These are phyloP conservation scores for Drosophila emarginata DNA, from an alignment of 2,888 invertebrate species.

Conservation along the genomic window DNA sequence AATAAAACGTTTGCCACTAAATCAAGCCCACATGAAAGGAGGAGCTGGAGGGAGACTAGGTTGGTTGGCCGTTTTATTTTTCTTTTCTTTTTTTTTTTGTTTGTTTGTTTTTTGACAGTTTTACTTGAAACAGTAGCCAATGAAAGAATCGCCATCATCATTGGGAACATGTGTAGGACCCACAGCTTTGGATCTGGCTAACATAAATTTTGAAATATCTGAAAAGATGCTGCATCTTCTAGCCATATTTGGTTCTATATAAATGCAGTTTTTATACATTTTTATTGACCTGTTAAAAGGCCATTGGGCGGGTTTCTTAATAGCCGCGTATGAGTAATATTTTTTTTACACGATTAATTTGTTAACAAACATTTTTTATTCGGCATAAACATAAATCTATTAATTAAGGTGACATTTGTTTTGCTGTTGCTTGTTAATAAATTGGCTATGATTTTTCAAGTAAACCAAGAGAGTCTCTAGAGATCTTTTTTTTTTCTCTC, in stretches of 20 bases:
- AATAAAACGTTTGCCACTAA: conserved; percentile 57
- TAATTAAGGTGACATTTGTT: conserved; percentile 79
- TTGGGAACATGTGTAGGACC: conserved; percentile 64
- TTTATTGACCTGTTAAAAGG: conserved; percentile 69
- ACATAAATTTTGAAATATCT: conserved; percentile 73
- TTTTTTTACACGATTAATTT: conserved; percentile 79
- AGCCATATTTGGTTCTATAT: conserved; percentile 61
- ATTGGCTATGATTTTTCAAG: conserved; percentile 27
- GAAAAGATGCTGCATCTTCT: conserved; percentile 53
- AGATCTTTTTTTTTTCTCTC: conserved; percentile 12
- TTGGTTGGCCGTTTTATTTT: conserved; percentile 36
- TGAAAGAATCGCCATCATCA: conserved; percentile 45
- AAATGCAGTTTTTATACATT: conserved; percentile 75
- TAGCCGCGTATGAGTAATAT: conserved; percentile 68
- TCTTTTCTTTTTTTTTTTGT: conserved; percentile 25
- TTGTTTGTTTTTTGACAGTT: conserved; percentile 52
- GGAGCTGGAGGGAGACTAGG: conserved; percentile 39
- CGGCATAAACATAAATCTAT: conserved; percentile 80
- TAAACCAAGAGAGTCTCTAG: conserved; percentile 17
- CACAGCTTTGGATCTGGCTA: conserved; percentile 41
- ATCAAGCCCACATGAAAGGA: conserved; percentile 66
- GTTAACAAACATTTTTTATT: conserved; percentile 78
- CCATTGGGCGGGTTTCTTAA: conserved; percentile 31
- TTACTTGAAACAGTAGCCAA: conserved; percentile 46
- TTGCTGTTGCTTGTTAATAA: conserved; percentile 43